These are phyloP conservation scores for Ariolimax columbianus DNA, from an alignment of 2,888 invertebrate species.

Conservation along the genomic window DNA sequence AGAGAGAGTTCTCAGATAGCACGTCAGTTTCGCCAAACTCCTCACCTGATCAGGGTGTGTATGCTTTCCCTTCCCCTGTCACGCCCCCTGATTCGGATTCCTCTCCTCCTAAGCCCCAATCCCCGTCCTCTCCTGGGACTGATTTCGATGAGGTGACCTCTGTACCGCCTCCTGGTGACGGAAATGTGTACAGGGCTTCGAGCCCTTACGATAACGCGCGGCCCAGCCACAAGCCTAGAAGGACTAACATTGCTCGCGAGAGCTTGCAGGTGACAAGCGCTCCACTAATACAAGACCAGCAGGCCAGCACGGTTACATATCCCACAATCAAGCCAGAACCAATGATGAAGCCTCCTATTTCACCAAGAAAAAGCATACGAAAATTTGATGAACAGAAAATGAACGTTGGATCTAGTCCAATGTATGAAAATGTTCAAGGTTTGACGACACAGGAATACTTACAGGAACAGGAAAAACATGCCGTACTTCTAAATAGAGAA, in stretches of 20 bases:
- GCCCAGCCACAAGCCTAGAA: slow-evolving; percentile 19
- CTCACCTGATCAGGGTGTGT: slow-evolving; percentile 70
- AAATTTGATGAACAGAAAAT: slow-evolving; percentile 23
- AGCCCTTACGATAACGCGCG: slow-evolving; percentile 39
- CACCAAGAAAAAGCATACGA: slow-evolving; percentile 45
- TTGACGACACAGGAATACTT: slow-evolving; percentile 43
- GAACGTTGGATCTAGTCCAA: slow-evolving; percentile 28
- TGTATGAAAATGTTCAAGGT: slow-evolving; percentile 42
- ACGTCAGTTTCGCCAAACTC: slow-evolving; percentile 72
- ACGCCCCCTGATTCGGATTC: slow-evolving; percentile 75
- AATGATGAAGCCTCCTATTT: slow-evolving; percentile 38
- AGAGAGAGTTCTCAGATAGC: slow-evolving; percentile 72
- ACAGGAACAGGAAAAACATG: slow-evolving; percentile 32
- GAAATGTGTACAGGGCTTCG: neutral
- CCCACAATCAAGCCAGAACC: neutral
- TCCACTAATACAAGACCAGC: neutral
- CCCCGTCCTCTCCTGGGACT: slow-evolving; percentile 72
- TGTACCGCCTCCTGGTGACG: neutral
- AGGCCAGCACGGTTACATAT: neutral
- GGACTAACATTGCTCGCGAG: neutral
- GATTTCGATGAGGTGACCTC: slow-evolving; percentile 63
- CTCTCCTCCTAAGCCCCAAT: slow-evolving; percentile 76
- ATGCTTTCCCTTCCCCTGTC: slow-evolving; percentile 75
- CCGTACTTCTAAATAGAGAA: neutral
- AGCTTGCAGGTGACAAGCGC: neutral